Evolutionary conservation across 2,888 invertebrate genomes (phyloP).

Genomic region (Hirtodrosophila alboralis): DNA sequence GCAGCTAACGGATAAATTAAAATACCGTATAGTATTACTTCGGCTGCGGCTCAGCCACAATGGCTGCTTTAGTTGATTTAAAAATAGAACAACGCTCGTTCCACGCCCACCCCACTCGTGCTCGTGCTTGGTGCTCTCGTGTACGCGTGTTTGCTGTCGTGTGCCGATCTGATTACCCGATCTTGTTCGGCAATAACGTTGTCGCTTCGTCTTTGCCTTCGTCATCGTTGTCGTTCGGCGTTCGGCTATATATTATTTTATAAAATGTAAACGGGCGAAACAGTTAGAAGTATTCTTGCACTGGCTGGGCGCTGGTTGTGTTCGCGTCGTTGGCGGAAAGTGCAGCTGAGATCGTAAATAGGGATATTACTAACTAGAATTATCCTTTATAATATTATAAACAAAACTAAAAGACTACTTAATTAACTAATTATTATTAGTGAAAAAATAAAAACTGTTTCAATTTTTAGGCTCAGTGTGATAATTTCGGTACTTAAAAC

Average conservation of each 20-base stretch:
- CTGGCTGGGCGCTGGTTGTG: slow-evolving; percentile 72
- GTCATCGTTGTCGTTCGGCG: slow-evolving; percentile 25
- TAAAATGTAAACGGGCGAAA: slow-evolving; percentile 61
- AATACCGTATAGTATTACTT: slow-evolving; percentile 27
- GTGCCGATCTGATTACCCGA: slow-evolving; percentile 29
- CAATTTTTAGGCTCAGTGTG: slow-evolving; percentile 12
- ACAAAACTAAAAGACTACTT: neutral
- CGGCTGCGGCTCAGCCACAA: slow-evolving; percentile 21
- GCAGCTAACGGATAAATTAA: slow-evolving; percentile 34
- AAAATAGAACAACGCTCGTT: slow-evolving; percentile 42
- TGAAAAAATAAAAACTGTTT: slow-evolving; percentile 10
- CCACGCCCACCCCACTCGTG: slow-evolving; percentile 37
- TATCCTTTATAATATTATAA: slow-evolving; percentile 4
- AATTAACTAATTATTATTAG: slow-evolving; percentile 6
- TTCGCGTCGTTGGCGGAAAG: slow-evolving; percentile 50
- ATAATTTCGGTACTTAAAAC: slow-evolving; percentile 32
- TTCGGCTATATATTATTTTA: slow-evolving; percentile 50
- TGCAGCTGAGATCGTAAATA: slow-evolving; percentile 28
- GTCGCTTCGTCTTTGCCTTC: slow-evolving; percentile 5
- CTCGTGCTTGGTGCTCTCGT: slow-evolving; percentile 10
- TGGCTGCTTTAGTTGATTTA: slow-evolving; percentile 28
- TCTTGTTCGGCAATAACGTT: slow-evolving; percentile 27
- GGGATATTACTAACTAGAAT: neutral
- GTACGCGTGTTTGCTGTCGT: slow-evolving; percentile 17
- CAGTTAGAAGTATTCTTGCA: slow-evolving; percentile 79